Evolutionary conservation across 2,888 invertebrate species (phyloP), one percentile per base, ranked within the genome.

Genomic region (Protonemura montana): DNA sequence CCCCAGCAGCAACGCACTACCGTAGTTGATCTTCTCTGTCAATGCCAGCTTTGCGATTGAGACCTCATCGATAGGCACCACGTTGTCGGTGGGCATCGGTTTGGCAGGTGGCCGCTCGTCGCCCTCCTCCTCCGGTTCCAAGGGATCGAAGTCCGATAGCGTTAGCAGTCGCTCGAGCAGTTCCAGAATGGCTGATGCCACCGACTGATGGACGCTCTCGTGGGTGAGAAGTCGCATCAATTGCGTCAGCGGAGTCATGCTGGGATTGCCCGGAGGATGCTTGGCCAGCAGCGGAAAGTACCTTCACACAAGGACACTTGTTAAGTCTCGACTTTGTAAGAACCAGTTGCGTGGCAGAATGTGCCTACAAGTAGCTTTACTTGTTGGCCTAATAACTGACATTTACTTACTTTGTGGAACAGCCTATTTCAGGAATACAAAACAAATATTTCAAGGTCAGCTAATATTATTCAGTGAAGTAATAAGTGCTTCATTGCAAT

Each of bases 131-230:
- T 85, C 85, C 21, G 82, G 30, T 28, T 77, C 85, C n/a, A 86
- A 86, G n/a, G 76, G 7, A 13, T 85, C 78, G 76, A 94, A 94
- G 88, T 94, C 93, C 88, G 94, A 92, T 26, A 95, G 90, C 0
- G 94, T 95, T 85, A 97, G 90, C 88, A 97, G 90, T 88, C 95
- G 95, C 89, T 96, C 96, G 16, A 97, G 92, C 92, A 97, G 94
- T 89, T 95, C 95, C 89, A 96, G 91, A 85, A 97, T 94, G 41
- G 93, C 92, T 87, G 94, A 95, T 0, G 94, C 92, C 0, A 98
- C 97, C 0, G 93, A 92, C 0, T 92, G 90, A 88, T 94, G 94
- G 0, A 95, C 93, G 91, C 96, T 96, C 0, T 94, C 93, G 85
- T 94, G 94, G 27, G 94, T 89, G n/a, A 98, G 91, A 81, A 98